These are phyloP conservation scores for Parus major DNA, from an alignment of 2,113 vertebrate genomes.

Conservation along the genomic window DNA sequence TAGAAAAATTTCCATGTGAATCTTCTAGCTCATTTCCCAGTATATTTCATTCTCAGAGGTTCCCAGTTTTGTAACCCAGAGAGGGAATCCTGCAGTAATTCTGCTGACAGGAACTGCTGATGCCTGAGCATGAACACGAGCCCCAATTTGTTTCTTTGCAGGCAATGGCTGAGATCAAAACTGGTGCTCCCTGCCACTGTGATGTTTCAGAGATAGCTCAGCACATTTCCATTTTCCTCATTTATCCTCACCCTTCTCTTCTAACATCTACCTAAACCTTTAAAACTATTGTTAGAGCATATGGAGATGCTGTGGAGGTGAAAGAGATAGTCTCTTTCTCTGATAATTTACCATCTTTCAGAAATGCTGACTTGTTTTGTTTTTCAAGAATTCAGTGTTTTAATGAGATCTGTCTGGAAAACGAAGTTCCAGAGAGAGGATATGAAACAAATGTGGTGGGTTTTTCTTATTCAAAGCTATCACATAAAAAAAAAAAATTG, in stretches of 20 bases:
- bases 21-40: neutral
- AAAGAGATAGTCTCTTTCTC: neutral
- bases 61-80: neutral
- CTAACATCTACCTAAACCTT: neutral
- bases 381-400: neutral
- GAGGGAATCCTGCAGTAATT: neutral
- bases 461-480: neutral
- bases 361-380: neutral
- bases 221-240: neutral
- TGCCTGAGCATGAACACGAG: accelerated
- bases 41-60: neutral
- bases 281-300: neutral
- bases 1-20: neutral
- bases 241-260: neutral
- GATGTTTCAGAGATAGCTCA: neutral
- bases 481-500: neutral
- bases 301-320: neutral
- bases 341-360: neutral
- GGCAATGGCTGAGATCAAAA: neutral
- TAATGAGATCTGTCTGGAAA: neutral
- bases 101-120: neutral
- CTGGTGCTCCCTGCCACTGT: neutral
- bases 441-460: neutral
- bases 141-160: neutral
- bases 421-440: neutral